Base-by-base conservation (phyloP, 2,888 invertebrate genomes). In the Sturmia bella region DNA sequence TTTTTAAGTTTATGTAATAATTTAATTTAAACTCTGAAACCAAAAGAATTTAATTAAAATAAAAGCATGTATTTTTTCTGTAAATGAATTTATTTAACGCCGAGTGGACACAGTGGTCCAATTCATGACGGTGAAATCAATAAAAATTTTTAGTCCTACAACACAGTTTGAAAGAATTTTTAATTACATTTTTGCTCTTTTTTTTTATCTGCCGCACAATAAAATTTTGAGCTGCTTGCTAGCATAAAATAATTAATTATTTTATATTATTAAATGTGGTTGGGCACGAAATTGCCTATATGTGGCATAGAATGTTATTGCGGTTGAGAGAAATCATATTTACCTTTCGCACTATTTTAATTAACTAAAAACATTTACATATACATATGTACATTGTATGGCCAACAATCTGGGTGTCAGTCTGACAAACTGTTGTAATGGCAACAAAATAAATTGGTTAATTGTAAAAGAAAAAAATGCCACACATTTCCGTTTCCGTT, bases 401-500 rank as follows among this genome's bases (percentile, higher is more conserved):
- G 43, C 12, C 43, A 56, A 17, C 41, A 48, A 37, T 50, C 50
- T 37, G 17, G 11, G 37, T n/a, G 37, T 37, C 50, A 19, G 37
- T 37, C 64, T 37, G 59, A 59, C 56, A 37, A 13, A 7, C 9
- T 37, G 37, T 37, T 64, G 50, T 17, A 9, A 27, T n/a, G 32
- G 21, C 19, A 37, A 39, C 21, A 50, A 50, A 39, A 66, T 52
- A 21, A 66, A 66, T 24, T 63, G 12, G 43, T 52, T 54, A 63
- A 63, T 19, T 52, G 52, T 52, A 43, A 43, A 61, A 61, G 41
- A 12, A 69, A 43, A 61, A 61, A 52, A 12, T 57, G n/a, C 43
- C 63, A 54, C 45, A 45, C 48, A 39, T 64, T 74, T 74, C 56
- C 56, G 74, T 24, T 74, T 64, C 74, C 64, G 64, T 48, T 66